Percentiles rank a stretch among this genome's conserved stretches.
These are phyloP conservation scores for Calvadosia cruxmelitensis DNA, from an alignment of 30 jellyfish, hydroid and myxozoan species.

Conservation along the genomic window DNA sequence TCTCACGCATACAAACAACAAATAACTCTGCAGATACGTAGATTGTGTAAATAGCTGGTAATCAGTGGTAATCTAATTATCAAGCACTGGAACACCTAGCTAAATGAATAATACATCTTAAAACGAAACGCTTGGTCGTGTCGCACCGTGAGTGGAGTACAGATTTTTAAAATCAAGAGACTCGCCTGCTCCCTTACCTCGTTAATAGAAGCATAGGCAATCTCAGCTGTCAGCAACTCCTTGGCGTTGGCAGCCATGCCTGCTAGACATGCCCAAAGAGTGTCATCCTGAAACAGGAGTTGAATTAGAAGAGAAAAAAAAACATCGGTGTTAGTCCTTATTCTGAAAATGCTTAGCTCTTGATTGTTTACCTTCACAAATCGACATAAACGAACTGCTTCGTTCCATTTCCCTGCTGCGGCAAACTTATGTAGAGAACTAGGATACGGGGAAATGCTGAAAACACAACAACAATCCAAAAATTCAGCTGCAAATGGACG, in stretches of 20 bases:
- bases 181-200: constrained; percentile 36
- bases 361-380: constrained; percentile 71
- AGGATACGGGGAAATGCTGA: constrained; percentile 93
- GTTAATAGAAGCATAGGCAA: constrained; percentile 97
- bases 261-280: constrained; percentile 99
- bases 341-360: not conserved
- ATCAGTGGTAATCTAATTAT: too few species aligned
- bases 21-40: too few species aligned
- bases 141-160: too few species aligned
- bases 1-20: too few species aligned
- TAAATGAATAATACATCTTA: too few species aligned
- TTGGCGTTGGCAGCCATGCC: constrained; percentile 91
- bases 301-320: too few species aligned
- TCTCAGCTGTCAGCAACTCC: constrained; percentile 92
- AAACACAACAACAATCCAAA: too few species aligned
- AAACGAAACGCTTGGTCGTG: too few species aligned
- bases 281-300: constrained; percentile 87
- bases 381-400: constrained; percentile 91
- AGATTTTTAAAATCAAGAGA: too few species aligned
- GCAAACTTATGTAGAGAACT: constrained; percentile 74
- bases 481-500: too few species aligned
- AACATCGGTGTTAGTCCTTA: not conserved
- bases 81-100: too few species aligned
- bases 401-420: constrained; percentile 74
- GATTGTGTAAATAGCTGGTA: too few species aligned